A percentile compares a stretch with the other conserved stretches of the same genome.
phyloP scores from a whole-genome alignment of 1,140 invertebrate genomes.

The Hyles euphorbiae region DNA sequence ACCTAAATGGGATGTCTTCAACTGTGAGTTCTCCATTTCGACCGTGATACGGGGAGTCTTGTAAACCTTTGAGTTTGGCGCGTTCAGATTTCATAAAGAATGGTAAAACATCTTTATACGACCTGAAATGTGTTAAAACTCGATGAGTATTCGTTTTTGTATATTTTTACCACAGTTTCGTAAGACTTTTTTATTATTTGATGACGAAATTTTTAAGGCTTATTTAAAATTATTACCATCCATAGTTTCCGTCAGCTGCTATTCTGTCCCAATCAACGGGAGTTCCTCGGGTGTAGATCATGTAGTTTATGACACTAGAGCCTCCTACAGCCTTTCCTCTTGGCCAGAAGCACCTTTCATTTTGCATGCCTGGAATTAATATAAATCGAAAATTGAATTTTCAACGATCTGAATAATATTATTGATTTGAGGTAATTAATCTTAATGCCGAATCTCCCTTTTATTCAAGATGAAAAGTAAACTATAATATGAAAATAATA shows the following conservation, averaged over 20 bases:
- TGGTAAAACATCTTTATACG: slow-evolving; percentile 82
- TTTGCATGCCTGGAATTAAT: slow-evolving; percentile 67
- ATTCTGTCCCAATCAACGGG: slow-evolving; percentile 85
- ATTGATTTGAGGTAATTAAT: not conserved
- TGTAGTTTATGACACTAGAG: slow-evolving; percentile 87
- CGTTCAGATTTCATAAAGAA: slow-evolving; percentile 80
- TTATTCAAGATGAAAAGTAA: too few species aligned
- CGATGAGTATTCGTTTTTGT: too few species aligned
- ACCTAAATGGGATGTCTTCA: slow-evolving; percentile 75
- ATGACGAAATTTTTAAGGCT: too few species aligned
- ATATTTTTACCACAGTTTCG: too few species aligned
- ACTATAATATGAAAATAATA: too few species aligned
- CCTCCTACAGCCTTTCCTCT: slow-evolving; percentile 83
- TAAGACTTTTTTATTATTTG: too few species aligned
- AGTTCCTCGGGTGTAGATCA: slow-evolving; percentile 93
- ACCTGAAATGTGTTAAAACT: slow-evolving; percentile 55
- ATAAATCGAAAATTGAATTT: not conserved
- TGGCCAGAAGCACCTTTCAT: slow-evolving; percentile 76
- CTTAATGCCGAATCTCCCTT: not conserved
- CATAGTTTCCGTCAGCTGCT: slow-evolving; percentile 80
- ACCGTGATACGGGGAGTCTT: slow-evolving; percentile 76
- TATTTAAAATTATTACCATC: slow-evolving; percentile 64
- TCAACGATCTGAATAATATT: not conserved
- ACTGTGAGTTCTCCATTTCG: slow-evolving; percentile 74
- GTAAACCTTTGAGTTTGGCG: slow-evolving; percentile 71